phyloP scores from a whole-genome alignment of 2,113 vertebrate genomes.

The Oreochromis tanganicae region DNA sequence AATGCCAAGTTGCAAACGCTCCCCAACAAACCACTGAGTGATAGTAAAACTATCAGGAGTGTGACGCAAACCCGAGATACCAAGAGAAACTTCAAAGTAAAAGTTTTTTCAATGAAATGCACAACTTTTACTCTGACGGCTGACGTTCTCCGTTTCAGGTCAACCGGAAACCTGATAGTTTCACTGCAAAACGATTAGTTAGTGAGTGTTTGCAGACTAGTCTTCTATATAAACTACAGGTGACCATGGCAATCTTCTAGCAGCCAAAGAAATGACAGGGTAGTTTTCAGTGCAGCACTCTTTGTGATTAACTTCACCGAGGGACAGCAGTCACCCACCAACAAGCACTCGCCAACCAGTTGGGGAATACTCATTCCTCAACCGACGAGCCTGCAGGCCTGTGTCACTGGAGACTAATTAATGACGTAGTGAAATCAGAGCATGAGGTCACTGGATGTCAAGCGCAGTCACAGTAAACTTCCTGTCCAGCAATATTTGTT shows the following conservation, averaged over 20 bases:
- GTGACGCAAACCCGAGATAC: neutral
- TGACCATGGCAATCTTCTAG: neutral
- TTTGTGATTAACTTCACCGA: neutral
- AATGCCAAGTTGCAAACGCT: neutral
- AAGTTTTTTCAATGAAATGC: neutral
- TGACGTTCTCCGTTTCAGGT: neutral
- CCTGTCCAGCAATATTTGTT: neutral
- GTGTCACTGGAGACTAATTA: neutral
- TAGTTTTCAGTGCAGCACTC: neutral
- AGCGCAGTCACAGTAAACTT: neutral
- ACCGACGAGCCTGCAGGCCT: neutral
- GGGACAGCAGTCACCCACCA: neutral
- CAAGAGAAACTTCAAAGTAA: neutral
- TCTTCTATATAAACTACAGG: neutral
- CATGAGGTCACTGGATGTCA: neutral
- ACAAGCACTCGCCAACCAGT: neutral
- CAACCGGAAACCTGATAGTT: neutral
- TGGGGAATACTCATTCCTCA: neutral
- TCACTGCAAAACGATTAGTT: neutral
- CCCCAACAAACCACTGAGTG: neutral
- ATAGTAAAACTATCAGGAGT: neutral
- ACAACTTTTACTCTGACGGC: neutral
- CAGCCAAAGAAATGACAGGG: neutral
- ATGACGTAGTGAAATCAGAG: neutral
- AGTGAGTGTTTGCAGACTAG: neutral